Evolutionary conservation across 2,797 vertebrate species (phyloP).

Genomic region (Poecilia wingei): DNA sequence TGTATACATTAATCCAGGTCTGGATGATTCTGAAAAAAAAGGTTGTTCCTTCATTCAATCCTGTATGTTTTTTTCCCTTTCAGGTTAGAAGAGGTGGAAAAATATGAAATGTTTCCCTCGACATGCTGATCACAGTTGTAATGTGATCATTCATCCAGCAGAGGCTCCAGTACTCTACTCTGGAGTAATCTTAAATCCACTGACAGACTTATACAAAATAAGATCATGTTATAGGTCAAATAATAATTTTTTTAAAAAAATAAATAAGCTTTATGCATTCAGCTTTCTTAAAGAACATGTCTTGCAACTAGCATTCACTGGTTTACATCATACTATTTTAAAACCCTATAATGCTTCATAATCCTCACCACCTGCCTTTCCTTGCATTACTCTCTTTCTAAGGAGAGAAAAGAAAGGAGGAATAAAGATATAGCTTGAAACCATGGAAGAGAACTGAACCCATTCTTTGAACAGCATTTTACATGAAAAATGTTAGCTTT

Average conservation of each 20-base stretch:
- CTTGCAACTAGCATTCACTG: constrained; percentile 8
- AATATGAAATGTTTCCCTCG: neutral
- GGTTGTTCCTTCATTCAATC: neutral
- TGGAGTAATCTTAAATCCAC: constrained; percentile 17
- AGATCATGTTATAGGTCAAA: neutral
- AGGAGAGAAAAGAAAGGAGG: constrained; percentile 31
- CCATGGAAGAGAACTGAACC: constrained; percentile 26
- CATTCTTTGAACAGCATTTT: neutral
- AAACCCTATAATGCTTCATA: constrained; percentile 69
- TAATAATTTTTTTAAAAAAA: neutral
- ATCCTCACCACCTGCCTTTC: constrained; percentile 56
- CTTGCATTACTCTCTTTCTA: constrained; percentile 41
- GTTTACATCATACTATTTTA: constrained; percentile 69
- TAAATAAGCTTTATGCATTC: neutral
- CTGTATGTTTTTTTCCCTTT: neutral
- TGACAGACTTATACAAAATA: neutral
- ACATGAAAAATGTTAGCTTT: neutral
- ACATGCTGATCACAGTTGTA: constrained; percentile 18
- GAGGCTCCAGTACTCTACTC: constrained; percentile 19
- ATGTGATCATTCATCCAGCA: constrained; percentile 40
- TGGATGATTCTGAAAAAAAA: neutral
- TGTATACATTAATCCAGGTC: neutral
- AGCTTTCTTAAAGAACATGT: constrained; percentile 15
- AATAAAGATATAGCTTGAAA: constrained; percentile 35
- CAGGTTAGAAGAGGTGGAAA: neutral